Evolutionary conservation across 2,888 invertebrate genomes (phyloP).

Genomic region (Nephrotoma flavescens): DNA sequence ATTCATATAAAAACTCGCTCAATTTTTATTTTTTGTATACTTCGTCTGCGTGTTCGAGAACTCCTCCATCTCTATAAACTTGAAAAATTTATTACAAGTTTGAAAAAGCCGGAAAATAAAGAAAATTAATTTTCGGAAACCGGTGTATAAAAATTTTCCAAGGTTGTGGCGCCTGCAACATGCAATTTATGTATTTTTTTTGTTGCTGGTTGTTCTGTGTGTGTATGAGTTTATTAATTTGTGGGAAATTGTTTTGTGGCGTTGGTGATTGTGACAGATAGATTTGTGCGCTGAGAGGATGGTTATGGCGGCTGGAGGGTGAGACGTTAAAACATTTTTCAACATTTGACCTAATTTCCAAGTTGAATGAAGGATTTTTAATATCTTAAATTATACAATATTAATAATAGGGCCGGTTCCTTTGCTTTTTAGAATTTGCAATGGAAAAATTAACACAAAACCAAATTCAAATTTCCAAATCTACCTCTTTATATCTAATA

Average conservation of each 20-base stretch:
- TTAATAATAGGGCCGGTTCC: no score
- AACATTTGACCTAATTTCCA: not conserved
- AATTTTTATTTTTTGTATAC: not conserved
- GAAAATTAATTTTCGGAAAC: not conserved
- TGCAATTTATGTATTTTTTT: not conserved
- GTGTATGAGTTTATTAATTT: not conserved
- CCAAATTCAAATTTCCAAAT: no score
- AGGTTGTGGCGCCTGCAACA: not conserved
- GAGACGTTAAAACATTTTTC: not conserved
- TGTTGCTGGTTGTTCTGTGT: not conserved
- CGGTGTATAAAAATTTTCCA: not conserved
- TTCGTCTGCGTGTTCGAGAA: not conserved
- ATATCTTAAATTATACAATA: not conserved
- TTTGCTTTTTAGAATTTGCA: no score
- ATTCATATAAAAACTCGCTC: not conserved
- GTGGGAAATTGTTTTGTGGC: not conserved
- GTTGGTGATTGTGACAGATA: not conserved
- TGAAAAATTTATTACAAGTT: not conserved
- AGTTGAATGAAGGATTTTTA: not conserved
- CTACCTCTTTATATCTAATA: no score
- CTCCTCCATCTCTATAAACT: not conserved
- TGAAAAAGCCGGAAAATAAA: not conserved
- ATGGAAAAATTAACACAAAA: no score
- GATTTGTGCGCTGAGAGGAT: not conserved
- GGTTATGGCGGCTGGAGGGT: not conserved